Conservation (phyloP, 2,888 invertebrate species). For the Pristionchus arcanus region DNA sequence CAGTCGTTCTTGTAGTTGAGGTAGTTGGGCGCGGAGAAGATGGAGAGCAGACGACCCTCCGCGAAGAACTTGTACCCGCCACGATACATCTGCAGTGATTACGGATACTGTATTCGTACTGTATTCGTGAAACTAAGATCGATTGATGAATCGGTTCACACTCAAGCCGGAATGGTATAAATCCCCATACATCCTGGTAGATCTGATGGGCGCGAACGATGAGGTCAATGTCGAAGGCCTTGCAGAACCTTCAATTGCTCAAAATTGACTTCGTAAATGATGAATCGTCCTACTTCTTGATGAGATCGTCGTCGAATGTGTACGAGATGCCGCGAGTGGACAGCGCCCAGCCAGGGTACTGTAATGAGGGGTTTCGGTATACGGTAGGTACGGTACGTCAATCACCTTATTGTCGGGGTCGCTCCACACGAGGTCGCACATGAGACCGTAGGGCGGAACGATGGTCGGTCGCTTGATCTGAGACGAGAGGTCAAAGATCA, state of each 20-base stretch:
- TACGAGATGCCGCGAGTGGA: conserved; percentile 82
- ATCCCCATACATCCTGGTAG: conserved; percentile 62
- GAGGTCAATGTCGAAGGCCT: conserved; percentile 79
- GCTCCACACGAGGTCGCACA: conserved; percentile 72
- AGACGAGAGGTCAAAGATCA: background rate
- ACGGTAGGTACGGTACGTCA: background rate
- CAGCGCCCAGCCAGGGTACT: conserved; percentile 65
- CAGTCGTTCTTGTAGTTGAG: conserved; percentile 68
- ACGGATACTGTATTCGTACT: background rate
- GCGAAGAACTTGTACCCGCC: conserved; percentile 68
- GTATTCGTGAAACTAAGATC: too few relatives aligned
- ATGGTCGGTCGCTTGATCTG: conserved; percentile 67
- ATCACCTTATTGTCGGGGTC: conserved; percentile 63
- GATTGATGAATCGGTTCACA: too few relatives aligned
- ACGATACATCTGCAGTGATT: conserved; percentile 53
- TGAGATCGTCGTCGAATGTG: conserved; percentile 82
- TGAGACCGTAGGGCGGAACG: conserved; percentile 70
- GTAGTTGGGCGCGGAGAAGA: conserved; percentile 74
- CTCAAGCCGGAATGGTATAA: background rate
- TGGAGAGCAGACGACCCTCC: conserved; percentile 69
- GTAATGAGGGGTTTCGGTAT: conserved; percentile 21
- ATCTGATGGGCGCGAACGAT: conserved; percentile 83
- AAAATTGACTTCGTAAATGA: background rate
- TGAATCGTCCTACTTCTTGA: conserved; percentile 76
- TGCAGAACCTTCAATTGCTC: conserved; percentile 15